Evolutionary conservation across 1,140 invertebrate genomes (phyloP).

Genomic region (Melanaphis sacchari): DNA sequence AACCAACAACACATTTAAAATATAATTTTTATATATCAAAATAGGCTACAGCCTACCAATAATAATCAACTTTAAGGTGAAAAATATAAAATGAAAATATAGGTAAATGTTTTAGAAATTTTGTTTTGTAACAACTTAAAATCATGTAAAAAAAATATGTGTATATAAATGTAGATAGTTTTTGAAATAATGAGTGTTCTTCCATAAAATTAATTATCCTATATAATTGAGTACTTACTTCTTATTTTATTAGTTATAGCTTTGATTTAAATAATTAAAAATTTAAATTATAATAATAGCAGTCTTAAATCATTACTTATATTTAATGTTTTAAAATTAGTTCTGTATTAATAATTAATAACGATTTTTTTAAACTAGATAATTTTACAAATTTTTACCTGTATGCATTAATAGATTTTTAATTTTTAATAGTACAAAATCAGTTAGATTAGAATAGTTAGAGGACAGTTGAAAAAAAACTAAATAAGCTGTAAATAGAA

Average conservation of each 20-base stretch:
- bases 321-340: not conserved
- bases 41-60: no score
- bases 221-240: not conserved
- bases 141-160: no score
- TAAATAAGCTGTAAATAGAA: not conserved
- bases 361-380: not conserved
- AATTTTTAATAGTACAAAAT: not conserved
- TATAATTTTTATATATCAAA: no score
- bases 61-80: no score
- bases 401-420: not conserved
- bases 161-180: no score
- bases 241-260: not conserved
- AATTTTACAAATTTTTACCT: not conserved
- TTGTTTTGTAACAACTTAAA: not conserved
- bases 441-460: not conserved
- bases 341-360: no score
- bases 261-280: no score
- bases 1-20: no score
- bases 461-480: not conserved
- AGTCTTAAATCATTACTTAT: not conserved
- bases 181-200: no score
- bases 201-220: no score
- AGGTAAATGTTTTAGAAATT: not conserved
- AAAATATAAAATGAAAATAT: no score
- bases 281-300: not conserved